Base-by-base conservation (phyloP, 2,113 vertebrate species). In the Laticauda colubrina region DNA sequence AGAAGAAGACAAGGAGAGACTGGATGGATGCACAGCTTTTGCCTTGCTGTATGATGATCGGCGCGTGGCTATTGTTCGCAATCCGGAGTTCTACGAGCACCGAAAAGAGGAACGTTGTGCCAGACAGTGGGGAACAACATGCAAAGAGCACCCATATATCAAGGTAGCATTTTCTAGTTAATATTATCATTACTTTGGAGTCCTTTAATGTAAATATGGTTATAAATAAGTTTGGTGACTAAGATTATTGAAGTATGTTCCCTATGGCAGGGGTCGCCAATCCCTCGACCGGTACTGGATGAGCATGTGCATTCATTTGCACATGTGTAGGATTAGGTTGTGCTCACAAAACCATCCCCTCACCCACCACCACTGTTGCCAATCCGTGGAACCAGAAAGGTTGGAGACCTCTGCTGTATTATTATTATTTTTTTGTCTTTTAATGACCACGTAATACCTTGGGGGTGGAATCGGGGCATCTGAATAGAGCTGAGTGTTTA, bases 21-120 rank as follows among this genome's bases (percentile, higher is more conserved):
- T 99, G 88, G 99, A 99, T 0, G 98, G 99, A 1, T 98, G 98
- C 64, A 99, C 99, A 0, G 99, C 99, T 0, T 95, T 99, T 51
- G 98, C 99, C 0, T 94, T 99, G 95, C 95, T 98, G 23, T 99
- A 98, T 0, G 98, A 98, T 88, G 98, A 98, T 18, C 93, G 94
- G 39, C 98, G 99, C 0, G 99, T 99, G 81, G 99, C 99, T 91
- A 99, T 99, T 94, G 98, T 99, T 4, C 98, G 99, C 45, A 99
- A 99, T 93, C 99, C 99, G 0, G 99, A 99, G 92, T 99, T 99
- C 96, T 99, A 98, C 0, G 98, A 99, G 92, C 99, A 99, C 94
- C 97, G 99, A 95, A 99, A 99, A 93, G 99, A 99, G 93, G 99
- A 99, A 48, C 98, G 99, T 45, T 99, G 99, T 91, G 99, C 99